Evolutionary conservation across 1,140 invertebrate genomes (phyloP), one percentile per base, ranked within the genome.

Genomic region (Pseudomyrmex pallidus): DNA sequence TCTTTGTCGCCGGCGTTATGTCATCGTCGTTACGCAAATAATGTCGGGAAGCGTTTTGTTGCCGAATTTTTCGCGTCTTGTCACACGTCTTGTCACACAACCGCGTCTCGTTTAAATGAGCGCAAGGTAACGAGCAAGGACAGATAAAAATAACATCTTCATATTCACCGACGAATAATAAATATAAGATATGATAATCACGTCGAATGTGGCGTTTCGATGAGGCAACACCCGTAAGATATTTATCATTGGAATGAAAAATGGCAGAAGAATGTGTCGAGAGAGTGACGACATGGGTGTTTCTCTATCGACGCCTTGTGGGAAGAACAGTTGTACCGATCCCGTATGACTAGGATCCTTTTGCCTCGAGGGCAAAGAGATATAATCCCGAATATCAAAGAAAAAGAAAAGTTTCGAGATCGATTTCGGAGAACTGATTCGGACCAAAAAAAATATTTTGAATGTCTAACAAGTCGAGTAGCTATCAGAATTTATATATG

Each of bases 231-330:
- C n/a, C 25, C 54, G 35, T 46, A 15, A 50, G 7, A 46, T 15
- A 25, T 72, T 72, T 66, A 64, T 86, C 84, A 44, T 8, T 15
- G 13, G 1, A 2, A 15, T 46, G 52, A 57, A 72, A 64, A 72
- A 72, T 22, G 22, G 20, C 48, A 68, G 50, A 73, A 56, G 59
- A 74, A 82, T 82, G 54, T 56, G 52, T 50, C 35, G 68, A 62
- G 54, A 61, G 46, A 35, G 35, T 12, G 76, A 74, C 57, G 76
- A 86, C 62, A 82, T n/a, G 62, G 74, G 50, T 35, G 59, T 64
- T 54, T 20, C 17, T 44, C 5, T n/a, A n/a, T 35, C 2, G 2
- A 10, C 12, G 12, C 4, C 10, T 17, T 35, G 25, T 66, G 44
- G 25, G 62, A 63, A 67, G 48, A 17, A 54, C 13, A 54, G 48